Conservation (phyloP, 2,888 invertebrate genomes). For the Synergus umbraculus region DNA sequence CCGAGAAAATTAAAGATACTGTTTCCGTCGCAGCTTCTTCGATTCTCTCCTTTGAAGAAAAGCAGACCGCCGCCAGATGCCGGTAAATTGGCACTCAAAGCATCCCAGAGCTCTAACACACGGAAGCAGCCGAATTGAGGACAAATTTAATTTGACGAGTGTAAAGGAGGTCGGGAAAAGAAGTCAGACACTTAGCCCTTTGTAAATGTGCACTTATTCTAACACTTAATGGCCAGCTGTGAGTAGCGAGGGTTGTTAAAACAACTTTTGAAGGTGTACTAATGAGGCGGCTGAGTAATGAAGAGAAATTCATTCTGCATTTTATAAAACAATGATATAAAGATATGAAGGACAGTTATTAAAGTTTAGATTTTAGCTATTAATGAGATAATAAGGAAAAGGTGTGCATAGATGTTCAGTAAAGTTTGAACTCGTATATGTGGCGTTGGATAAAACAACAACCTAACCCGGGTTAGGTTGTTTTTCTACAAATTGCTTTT, state of each 20-base stretch:
- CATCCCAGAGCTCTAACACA: constrained; percentile 57
- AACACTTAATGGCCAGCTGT: background rate
- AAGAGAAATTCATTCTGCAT: background rate
- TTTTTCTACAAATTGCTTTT: too few species aligned
- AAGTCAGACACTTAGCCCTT: constrained; percentile 3
- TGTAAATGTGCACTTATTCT: constrained; percentile 1
- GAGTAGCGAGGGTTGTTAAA: background rate
- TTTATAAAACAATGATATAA: background rate
- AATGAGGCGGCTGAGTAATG: background rate
- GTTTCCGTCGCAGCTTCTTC: constrained; percentile 49
- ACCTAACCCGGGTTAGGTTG: too few species aligned
- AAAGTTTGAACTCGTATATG: too few species aligned
- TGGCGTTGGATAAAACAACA: too few species aligned
- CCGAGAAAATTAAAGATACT: background rate
- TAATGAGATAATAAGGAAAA: too few species aligned
- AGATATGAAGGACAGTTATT: background rate
- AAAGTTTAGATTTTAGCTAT: too few species aligned
- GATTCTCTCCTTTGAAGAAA: constrained; percentile 64
- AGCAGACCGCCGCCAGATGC: constrained; percentile 69
- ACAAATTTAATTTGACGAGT: constrained; percentile 67
- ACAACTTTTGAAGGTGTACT: constrained; percentile 1
- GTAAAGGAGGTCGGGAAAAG: constrained; percentile 35
- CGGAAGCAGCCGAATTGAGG: constrained; percentile 68
- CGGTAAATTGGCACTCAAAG: constrained; percentile 69
- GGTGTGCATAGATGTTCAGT: too few species aligned